Percentiles rank a stretch among this genome's conserved stretches.
phyloP scores from a whole-genome alignment of 2,113 vertebrate genomes.

The Haliaeetus leucogaster region DNA sequence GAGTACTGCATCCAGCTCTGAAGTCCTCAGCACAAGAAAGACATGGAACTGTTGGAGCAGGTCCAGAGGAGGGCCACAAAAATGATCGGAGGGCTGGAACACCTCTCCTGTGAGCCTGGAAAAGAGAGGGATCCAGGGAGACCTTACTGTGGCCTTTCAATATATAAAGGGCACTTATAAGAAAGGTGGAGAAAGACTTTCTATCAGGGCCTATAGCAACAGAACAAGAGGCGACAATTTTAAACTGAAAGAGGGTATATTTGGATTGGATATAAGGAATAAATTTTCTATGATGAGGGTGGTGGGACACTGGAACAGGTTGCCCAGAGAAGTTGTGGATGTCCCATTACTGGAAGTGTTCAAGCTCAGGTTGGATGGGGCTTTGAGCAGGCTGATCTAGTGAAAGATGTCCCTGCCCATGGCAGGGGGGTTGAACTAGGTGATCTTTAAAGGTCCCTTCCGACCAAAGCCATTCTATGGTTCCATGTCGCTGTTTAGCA shows the following conservation, averaged over 20 bases:
- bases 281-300: not conserved
- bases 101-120: not conserved
- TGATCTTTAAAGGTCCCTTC: not conserved
- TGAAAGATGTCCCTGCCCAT: not conserved
- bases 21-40: too few species aligned
- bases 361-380: not conserved
- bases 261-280: not conserved
- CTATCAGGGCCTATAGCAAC: not conserved
- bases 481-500: not conserved
- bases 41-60: not conserved
- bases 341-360: not conserved
- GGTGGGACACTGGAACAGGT: not conserved
- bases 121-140: not conserved
- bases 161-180: not conserved
- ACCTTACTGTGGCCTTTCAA: not conserved
- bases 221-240: not conserved
- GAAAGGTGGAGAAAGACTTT: not conserved
- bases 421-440: not conserved
- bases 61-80: not conserved
- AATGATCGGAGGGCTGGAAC: not conserved
- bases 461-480: not conserved
- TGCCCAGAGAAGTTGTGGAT: not conserved
- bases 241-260: not conserved
- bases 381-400: not conserved
- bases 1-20: not conserved